Evolutionary conservation across 64 coral and sea anemone genomes (phyloP), one percentile per base, ranked within the genome.

Genomic region (Stylophora pistillata): DNA sequence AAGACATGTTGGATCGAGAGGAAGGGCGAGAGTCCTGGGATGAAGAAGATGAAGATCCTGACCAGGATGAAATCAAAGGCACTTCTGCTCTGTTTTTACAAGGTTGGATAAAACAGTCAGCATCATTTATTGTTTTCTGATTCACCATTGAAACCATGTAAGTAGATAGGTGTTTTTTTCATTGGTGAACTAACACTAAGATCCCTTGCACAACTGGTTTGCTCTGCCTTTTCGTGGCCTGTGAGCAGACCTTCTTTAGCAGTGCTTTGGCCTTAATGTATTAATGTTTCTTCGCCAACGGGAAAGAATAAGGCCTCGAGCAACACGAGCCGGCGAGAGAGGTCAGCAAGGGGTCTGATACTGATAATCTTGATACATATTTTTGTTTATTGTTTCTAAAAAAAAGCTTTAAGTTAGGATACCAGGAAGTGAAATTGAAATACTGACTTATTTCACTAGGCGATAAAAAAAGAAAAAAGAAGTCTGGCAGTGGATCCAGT

Each of bases 401-500:
- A 72, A 30, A 75, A 75, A 31, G 2, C n/a, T n/a, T n/a, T 75
- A 14, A 20, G 20, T 17, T 75, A 21, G 33, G 29, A 37, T 0
- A 18, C 7, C n/a, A 75, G 30, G 5, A 18, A 2, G 13, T 3
- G 18, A 9, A 33, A 74, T 21, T 72, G 70, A 7, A 74, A 74
- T 31, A 52, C 29, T 74, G 0, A 37, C 31, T 81, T 81, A 54
- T 55, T 26, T 86, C 56, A 56, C 9, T 55, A 96, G 95, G 89
- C 21, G 93, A 96, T 52, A 93, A 90, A 52, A 96, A 90, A 87
- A 88, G 90, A 30, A 95, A 99, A 63, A 99, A 93, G 74, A 99
- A 99, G 54, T 83, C 90, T 0, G 97, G 90, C 17, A 99, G 97
- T 53, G 78, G 91, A 0, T 99, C 97, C 10, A 99, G 97, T 68